Evolutionary conservation across 2,113 vertebrate genomes (phyloP).

Genomic region (Prunella fulvescens): DNA sequence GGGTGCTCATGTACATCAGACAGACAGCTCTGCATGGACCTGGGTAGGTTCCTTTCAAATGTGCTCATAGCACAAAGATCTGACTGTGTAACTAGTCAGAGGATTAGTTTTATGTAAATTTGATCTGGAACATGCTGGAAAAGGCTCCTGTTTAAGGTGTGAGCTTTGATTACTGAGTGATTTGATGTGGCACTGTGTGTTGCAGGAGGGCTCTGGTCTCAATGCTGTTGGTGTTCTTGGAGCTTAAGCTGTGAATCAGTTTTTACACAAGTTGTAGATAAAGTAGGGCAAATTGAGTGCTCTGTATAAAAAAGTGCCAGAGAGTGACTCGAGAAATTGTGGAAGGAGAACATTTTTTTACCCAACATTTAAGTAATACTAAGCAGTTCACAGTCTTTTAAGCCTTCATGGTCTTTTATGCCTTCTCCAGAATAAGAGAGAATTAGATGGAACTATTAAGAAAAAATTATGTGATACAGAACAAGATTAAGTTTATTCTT

Average conservation of each 20-base stretch:
- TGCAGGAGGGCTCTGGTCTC: background rate
- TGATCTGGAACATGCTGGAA: background rate
- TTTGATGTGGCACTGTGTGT: background rate
- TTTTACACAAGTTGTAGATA: background rate
- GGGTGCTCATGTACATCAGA: background rate
- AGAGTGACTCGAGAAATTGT: background rate
- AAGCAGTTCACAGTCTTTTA: background rate
- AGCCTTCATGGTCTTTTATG: background rate
- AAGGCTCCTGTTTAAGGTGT: background rate
- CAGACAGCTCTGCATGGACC: too few species aligned
- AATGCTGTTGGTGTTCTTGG: background rate
- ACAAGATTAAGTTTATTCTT: background rate
- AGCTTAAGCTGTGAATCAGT: background rate
- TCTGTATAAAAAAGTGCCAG: background rate
- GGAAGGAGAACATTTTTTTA: background rate
- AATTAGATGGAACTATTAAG: background rate
- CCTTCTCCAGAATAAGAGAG: background rate
- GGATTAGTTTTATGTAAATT: background rate
- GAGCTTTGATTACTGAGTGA: background rate
- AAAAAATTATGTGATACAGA: background rate
- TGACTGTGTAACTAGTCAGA: background rate
- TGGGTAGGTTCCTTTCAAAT: background rate
- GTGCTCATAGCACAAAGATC: rapidly evolving
- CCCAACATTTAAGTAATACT: background rate
- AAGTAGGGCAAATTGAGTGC: background rate